These are phyloP conservation scores for Pangasius larnaudii DNA, from an alignment of 2,797 vertebrate genomes.

Conservation along the genomic window DNA sequence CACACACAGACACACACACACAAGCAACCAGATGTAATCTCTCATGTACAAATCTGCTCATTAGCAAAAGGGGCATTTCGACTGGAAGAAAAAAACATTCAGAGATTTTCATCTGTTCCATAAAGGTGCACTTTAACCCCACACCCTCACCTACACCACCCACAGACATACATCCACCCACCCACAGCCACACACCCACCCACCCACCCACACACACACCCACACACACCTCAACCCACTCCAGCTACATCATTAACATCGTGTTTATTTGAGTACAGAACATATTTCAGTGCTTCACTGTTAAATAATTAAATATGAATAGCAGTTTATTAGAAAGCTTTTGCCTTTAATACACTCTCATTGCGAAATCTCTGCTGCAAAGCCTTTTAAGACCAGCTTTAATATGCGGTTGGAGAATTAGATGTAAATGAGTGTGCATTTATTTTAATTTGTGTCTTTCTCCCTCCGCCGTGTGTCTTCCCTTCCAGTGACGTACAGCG, in stretches of 20 bases:
- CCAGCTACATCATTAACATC: not conserved
- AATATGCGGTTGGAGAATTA: not conserved
- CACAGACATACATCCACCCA: not conserved
- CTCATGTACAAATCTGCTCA: slow-evolving; percentile 18
- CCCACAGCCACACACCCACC: not conserved
- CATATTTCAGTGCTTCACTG: not conserved
- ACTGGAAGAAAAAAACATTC: not conserved
- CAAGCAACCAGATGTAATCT: slow-evolving; percentile 1
- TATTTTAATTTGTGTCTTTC: not conserved
- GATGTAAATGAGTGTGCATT: too few relatives aligned
- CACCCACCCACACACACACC: not conserved
- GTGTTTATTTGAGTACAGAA: not conserved
- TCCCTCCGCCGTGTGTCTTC: not conserved
- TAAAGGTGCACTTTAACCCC: slow-evolving; percentile 2
- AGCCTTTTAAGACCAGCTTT: not conserved
- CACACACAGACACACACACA: slow-evolving; percentile 1
- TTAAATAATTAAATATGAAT: not conserved
- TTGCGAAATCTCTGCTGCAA: not conserved
- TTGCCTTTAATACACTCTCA: not conserved
- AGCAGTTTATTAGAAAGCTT: not conserved
- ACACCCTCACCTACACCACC: too few relatives aligned
- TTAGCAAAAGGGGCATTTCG: slow-evolving; percentile 4
- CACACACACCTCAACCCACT: not conserved
- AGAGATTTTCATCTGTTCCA: not conserved
- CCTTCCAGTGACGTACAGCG: not conserved